phyloP scores from a whole-genome alignment of 2,797 vertebrate species.

The Picus viridis region DNA sequence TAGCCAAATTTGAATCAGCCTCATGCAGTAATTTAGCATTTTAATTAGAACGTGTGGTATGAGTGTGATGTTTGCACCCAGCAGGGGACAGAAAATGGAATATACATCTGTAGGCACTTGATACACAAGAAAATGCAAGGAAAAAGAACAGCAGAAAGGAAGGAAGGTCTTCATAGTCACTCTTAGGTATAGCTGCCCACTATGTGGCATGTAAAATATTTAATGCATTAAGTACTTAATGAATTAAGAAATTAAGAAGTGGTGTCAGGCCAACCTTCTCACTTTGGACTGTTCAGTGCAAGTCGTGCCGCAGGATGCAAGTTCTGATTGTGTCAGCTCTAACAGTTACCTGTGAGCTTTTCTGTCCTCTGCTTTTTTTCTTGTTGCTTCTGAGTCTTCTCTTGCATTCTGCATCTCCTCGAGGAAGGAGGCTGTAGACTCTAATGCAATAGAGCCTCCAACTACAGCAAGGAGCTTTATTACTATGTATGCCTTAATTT shows the following conservation, averaged over 20 bases:
- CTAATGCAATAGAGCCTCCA: neutral
- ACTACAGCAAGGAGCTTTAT: neutral
- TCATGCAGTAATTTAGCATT: neutral
- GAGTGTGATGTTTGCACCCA: neutral
- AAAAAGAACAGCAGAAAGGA: neutral
- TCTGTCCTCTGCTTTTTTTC: neutral
- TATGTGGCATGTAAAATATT: neutral
- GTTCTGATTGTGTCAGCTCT: neutral
- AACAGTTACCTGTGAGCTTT: rapidly evolving
- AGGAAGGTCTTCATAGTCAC: neutral
- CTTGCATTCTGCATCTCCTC: neutral
- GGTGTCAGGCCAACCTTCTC: neutral
- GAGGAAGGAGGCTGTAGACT: neutral
- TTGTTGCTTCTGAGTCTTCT: neutral
- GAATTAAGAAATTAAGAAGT: neutral
- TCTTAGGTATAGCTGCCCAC: neutral
- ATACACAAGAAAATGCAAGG: neutral
- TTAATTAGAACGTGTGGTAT: neutral
- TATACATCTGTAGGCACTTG: neutral
- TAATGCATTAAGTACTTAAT: neutral
- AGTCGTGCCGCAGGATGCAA: neutral
- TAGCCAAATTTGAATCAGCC: neutral
- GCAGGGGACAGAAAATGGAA: neutral
- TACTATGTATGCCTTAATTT: neutral
- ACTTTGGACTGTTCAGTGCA: neutral